These are phyloP conservation scores for Sitophilus oryzae DNA, from an alignment of 1,140 invertebrate genomes.

Conservation along the genomic window DNA sequence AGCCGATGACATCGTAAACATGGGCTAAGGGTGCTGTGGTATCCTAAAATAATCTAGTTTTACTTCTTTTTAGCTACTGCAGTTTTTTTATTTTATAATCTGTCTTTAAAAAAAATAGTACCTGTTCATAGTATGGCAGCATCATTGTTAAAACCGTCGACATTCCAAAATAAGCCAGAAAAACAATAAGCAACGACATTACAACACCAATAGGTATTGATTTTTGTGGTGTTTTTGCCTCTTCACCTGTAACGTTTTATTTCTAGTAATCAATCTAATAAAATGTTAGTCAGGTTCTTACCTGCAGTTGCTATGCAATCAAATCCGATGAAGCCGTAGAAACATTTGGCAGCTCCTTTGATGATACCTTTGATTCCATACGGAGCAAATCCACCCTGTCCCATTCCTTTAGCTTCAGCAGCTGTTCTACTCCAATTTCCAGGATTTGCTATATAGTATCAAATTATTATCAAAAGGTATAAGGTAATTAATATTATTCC, in stretches of 20 bases:
- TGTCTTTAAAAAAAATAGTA: constrained; percentile 38
- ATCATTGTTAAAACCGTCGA: constrained; percentile 83
- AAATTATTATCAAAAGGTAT: too few relatives aligned
- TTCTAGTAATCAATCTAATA: not conserved
- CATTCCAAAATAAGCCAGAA: constrained; percentile 82
- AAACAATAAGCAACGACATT: constrained; percentile 72
- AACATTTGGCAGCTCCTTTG: constrained; percentile 80
- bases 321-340: constrained; percentile 88
- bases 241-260: constrained; percentile 57
- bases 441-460: constrained; percentile 16
- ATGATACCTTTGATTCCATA: constrained; percentile 74
- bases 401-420: constrained; percentile 51
- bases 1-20: constrained; percentile 61
- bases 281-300: constrained; percentile 21
- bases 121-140: constrained; percentile 79
- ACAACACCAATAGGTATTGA: constrained; percentile 86
- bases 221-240: constrained; percentile 82
- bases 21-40: constrained; percentile 63
- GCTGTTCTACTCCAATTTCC: constrained; percentile 57
- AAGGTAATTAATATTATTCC: constrained; percentile 13
- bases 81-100: too few relatives aligned
- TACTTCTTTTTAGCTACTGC: too few relatives aligned
- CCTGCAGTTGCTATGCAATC: constrained; percentile 80
- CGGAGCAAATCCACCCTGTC: constrained; percentile 74
- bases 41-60: constrained; percentile 54